Base-by-base conservation (phyloP, 2,888 invertebrate species). In the Tinea trinotella region DNA sequence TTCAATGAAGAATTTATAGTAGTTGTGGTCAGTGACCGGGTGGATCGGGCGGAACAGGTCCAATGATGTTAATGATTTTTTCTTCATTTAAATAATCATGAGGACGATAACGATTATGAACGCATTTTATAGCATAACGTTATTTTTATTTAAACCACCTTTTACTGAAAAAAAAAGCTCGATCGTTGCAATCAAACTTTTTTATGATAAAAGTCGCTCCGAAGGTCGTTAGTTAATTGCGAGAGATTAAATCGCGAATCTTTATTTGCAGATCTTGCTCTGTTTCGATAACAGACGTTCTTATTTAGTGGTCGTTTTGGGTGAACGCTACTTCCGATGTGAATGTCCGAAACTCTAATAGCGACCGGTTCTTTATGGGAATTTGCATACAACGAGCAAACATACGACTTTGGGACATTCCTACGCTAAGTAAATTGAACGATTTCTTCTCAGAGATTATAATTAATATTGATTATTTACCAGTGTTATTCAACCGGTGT, bases 71-170 rank as follows among this genome's bases (percentile, higher is more conserved):
- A 48, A 48, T 48, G 48, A 48, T 48, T 48, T 48, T 48, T 48
- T 48, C 48, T 48, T 48, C 48, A 48, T 48, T 48, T 48, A 48
- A 48, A 48, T 48, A 48, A 48, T 48, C 48, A 48, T 48, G 19
- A 48, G 19, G 48, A 48, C 48, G 48, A 48, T 48, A 48, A 48
- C 18, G 48, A 48, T 48, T 48, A 48, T 48, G 48, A 48, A 48
- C 48, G 48, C 17, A 48, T 48, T 48, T 48, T 48, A 48, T 48
- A 48, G 48, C 48, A 48, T 48, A 48, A 48, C 48, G 48, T 48
- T 48, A 48, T 48, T 48, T 48, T 48, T 48, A 48, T 48, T 48
- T 48, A 7, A 48, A 19, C 48, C 17, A 40, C 48, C 48, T 20
- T 48, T 48, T 20, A 20, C 48, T 20, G 48, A 48, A 48, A 48